Base-by-base conservation (phyloP, 2,797 vertebrate species). In the Falco peregrinus region DNA sequence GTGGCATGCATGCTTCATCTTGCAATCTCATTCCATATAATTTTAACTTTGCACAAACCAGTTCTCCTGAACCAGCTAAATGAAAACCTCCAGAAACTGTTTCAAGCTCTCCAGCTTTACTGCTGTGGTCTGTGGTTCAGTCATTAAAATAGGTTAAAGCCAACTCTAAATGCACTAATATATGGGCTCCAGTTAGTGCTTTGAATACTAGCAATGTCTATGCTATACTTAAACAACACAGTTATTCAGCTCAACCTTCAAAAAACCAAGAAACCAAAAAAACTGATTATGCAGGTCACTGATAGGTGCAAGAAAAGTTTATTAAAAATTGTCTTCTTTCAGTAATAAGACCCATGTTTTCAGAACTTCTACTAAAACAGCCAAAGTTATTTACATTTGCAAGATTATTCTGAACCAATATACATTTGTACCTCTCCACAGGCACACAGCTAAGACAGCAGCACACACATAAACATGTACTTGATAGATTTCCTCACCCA, bases 1-100 rank as follows among this genome's bases (percentile, higher is more conserved):
- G 91, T 86, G 96, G 94, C 87, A 82, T 70, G 71, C 96, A 87
- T 92, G 93, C 84, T 93, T 93, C 95, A 80, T 95, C 91, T 96
- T 94, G 91, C 73, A 63, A 75, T 80, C 65, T 94, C 87, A 74
- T 93, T 90, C 81, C 75, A 84, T 65, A 57, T 92, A 93, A 96
- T 93, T 95, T 95, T 90, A 94, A 94, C 77, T 89, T 92, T 2
- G 29, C 31, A 69, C 61, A 95, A 93, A 89, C 80, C 76, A 88
- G 33, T 93, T 90, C 57, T 71, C n/a, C 77, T 79, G 41, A 93
- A 84, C 10, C 7, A 94, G 39, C 53, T 81, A 94, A 94, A 96
- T 43, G 25, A 89, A 95, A 95, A 86, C 69, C 67, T 86, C 59
- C 37, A 93, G 41, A 85, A 89, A 90, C 53, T 54, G 74, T 92